Evolutionary conservation across 2,797 vertebrate species (phyloP), one percentile per base, ranked within the genome.

Genomic region (Platyrinchus mystaceus): DNA sequence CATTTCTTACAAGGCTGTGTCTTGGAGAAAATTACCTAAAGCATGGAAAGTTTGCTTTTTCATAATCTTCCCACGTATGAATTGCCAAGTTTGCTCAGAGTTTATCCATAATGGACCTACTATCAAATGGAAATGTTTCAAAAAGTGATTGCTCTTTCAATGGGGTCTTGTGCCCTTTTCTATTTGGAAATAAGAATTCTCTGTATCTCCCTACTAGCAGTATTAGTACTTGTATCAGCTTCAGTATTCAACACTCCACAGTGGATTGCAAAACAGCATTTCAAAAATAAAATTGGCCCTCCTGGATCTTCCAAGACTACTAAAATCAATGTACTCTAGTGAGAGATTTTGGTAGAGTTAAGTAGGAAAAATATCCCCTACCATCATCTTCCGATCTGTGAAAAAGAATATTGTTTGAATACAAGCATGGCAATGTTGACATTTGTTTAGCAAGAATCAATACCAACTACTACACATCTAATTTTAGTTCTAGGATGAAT

Each of bases 371-470:
- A 60, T 14, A 2, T 41, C 8, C n/a, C 15, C 52, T 71, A 7
- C 3, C 3, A 53, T 90, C 30, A 18, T 67, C 47, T 37, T 88
- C n/a, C 41, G 56, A 9, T 16, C 34, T 70, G 14, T 82, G 62
- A 47, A 58, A 70, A 86, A 34, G 23, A 47, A 53, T 68, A 32
- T 28, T 74, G 27, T 12, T 60, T 89, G 64, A 77, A 39, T 62
- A 15, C 3, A 30, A 56, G 41, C 7, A 0, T 76, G 47, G 37
- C 6, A 4, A 7, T 86, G 69, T 75, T 90, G 73, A 76, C 56
- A 67, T 80, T 81, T 89, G 39, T 84, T 94, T 78, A 93, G 34
- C 41, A 86, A 86, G 89, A 93, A 84, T 91, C 50, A 52, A 44
- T 93, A 62, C 10, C 39, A 59, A 52, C 46, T 78, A 47, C 34